Base-by-base conservation (phyloP, 2,888 invertebrate species). In the Noctuana brunneofusca region DNA sequence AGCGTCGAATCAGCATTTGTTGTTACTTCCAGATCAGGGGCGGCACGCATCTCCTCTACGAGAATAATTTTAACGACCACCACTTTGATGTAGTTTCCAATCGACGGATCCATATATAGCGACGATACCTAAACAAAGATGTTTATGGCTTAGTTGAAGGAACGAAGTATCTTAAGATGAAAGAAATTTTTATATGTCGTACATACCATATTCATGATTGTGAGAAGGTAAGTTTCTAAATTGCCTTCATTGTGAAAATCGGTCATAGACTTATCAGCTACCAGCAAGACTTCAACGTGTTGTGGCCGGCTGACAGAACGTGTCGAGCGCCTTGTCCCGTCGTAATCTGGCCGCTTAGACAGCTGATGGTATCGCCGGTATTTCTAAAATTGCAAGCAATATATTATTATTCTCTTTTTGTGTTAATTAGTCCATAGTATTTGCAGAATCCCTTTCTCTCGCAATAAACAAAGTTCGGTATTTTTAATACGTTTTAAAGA, bases 131-230 rank as follows among this genome's bases (percentile, higher is more conserved):
- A 73, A 20, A 74, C 48, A 70, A 66, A 30, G 12, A 43, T 20
- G 43, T 63, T 56, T 50, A 62, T 41, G 50, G 49, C 41, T 30
- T 50, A 55, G 55, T 48, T 8, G 11, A 22, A 35, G 12, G 22
- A 4, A 20, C 9, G n/a, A 58, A 46, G 3, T 22, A 12, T 16
- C 35, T 32, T 35, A 53, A 54, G 35, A 48, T 20, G 38, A 16
- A 18, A 52, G 12, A 12, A 48, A 22, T n/a, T n/a, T 6, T 22
- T n/a, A 48, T n/a, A 48, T 22, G 30, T 32, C 22, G 16, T 67
- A 74, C 86, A 83, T 84, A 93, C 97, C 96, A 97, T 97, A 82
- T 97, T 98, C 97, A 97, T 97, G 69, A 98, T 96, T 57, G 97
- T 97, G 58, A 98, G 92, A 27, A 98, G 93, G 85, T 98, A 97